These are phyloP conservation scores for Oxystoma pomonae DNA, from an alignment of 2,888 invertebrate species.

Conservation along the genomic window DNA sequence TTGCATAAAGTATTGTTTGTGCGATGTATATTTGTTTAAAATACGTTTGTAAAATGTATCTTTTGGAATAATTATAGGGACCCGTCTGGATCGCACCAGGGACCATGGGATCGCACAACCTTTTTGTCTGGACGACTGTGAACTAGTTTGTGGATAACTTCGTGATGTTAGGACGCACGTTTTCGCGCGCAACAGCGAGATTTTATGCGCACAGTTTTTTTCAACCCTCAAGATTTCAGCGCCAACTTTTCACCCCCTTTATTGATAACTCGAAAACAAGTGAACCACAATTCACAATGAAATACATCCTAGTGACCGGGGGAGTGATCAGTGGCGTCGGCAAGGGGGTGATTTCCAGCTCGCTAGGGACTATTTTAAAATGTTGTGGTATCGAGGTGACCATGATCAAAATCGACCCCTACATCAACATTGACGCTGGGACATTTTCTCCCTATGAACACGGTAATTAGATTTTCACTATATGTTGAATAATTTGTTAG, in stretches of 20 bases:
- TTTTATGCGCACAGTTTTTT: neutral
- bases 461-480: slow-evolving; percentile 61
- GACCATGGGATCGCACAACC: too few relatives aligned
- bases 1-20: too few relatives aligned
- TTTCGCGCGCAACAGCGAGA: neutral
- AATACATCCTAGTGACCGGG: slow-evolving; percentile 97
- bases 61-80: too few relatives aligned
- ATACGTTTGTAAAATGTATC: too few relatives aligned
- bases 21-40: too few relatives aligned
- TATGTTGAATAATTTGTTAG: neutral
- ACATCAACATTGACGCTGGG: slow-evolving; percentile 98
- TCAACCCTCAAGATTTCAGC: neutral
- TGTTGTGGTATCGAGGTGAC: slow-evolving; percentile 94
- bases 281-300: slow-evolving; percentile 57
- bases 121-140: too few relatives aligned
- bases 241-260: too few relatives aligned
- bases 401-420: slow-evolving; percentile 99
- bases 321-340: slow-evolving; percentile 99
- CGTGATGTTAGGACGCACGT: neutral
- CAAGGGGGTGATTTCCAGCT: slow-evolving; percentile 93
- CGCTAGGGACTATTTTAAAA: slow-evolving; percentile 93
- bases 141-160: too few relatives aligned
- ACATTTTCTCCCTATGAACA: slow-evolving; percentile 99
- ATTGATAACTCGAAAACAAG: neutral
- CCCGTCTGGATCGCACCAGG: too few relatives aligned